phyloP scores from a whole-genome alignment of 2,113 vertebrate species.

The Candoia aspera region DNA sequence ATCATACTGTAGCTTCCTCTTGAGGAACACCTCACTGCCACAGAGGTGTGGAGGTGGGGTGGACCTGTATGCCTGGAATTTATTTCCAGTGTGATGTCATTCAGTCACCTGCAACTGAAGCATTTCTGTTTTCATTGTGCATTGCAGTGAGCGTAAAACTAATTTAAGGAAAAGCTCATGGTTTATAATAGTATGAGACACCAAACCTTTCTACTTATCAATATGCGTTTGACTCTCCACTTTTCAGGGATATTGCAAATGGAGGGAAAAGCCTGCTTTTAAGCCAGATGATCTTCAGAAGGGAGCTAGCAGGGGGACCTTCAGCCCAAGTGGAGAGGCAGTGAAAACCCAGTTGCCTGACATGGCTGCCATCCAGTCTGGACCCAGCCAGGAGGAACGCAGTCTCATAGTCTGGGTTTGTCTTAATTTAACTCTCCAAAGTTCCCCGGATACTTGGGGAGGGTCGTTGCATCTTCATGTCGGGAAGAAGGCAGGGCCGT shows the following conservation, averaged over 20 bases:
- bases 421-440: not conserved
- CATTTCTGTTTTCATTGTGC: not conserved
- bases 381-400: not conserved
- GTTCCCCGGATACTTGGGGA: no score
- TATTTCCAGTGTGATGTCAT: not conserved
- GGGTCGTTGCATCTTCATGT: not conserved
- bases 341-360: not conserved
- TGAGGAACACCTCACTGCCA: not conserved
- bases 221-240: not conserved
- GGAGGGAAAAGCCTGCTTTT: not conserved
- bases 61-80: not conserved
- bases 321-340: not conserved
- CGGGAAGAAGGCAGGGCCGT: fast-evolving
- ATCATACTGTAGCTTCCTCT: not conserved
- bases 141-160: not conserved
- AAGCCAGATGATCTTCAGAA: not conserved
- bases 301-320: no score
- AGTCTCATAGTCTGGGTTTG: no score
- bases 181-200: not conserved
- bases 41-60: no score
- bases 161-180: not conserved
- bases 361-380: no score
- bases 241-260: no score
- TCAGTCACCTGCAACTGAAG: not conserved
- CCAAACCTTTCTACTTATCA: not conserved